Percentiles rank a stretch among this genome's conserved stretches.
Evolutionary conservation across 1,140 invertebrate species (phyloP).

Genomic region (Drosophila paulistorum): DNA sequence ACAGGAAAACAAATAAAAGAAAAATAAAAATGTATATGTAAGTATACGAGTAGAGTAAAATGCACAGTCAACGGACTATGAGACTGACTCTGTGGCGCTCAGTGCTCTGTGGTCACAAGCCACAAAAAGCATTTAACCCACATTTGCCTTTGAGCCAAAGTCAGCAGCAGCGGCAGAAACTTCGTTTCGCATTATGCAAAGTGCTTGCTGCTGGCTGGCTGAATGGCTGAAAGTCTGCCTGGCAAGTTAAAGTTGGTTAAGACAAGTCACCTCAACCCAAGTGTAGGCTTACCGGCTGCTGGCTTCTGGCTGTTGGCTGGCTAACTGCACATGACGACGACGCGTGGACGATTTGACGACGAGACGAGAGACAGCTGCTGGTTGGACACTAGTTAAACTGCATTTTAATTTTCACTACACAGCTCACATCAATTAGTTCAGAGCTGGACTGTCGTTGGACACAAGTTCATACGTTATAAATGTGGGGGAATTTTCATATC

Average conservation of each 20-base stretch:
- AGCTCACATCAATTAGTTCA: slow-evolving; percentile 68
- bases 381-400: slow-evolving; percentile 52
- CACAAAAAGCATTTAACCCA: slow-evolving; percentile 79
- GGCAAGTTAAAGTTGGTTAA: slow-evolving; percentile 19
- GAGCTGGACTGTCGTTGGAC: slow-evolving; percentile 24
- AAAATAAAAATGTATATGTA: not conserved
- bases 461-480: slow-evolving; percentile 19
- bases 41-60: not conserved
- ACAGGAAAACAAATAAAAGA: slow-evolving; percentile 1
- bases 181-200: slow-evolving; percentile 60
- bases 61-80: not conserved
- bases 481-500: slow-evolving; percentile 59
- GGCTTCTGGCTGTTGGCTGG: slow-evolving; percentile 6
- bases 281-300: slow-evolving; percentile 39
- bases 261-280: slow-evolving; percentile 19
- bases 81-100: slow-evolving; percentile 34
- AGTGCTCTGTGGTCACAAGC: slow-evolving; percentile 48
- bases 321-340: slow-evolving; percentile 27
- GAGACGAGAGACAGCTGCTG: slow-evolving; percentile 35
- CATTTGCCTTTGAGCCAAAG: slow-evolving; percentile 53
- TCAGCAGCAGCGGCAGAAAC: slow-evolving; percentile 28
- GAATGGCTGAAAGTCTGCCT: not conserved
- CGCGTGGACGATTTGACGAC: slow-evolving; percentile 20
- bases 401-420: slow-evolving; percentile 70
- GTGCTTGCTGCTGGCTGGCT: slow-evolving; percentile 31